Evolutionary conservation across 2,888 invertebrate species (phyloP).

Genomic region (Platycnemis pennipes): DNA sequence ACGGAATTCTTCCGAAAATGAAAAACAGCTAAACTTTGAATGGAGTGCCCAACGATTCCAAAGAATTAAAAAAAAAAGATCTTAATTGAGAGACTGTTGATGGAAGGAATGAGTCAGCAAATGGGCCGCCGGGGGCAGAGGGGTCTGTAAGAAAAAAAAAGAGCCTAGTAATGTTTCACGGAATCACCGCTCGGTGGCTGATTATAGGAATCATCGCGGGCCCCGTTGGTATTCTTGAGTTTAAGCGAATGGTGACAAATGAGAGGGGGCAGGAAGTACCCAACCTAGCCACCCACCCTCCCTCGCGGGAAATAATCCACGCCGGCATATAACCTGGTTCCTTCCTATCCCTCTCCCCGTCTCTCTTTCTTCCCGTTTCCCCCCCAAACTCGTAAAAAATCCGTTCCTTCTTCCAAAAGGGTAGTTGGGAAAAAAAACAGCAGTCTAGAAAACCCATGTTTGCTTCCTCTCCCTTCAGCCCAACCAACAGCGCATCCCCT

Average conservation of each 20-base stretch:
- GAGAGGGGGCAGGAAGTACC: not conserved
- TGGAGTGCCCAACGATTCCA: not conserved
- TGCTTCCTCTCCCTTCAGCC: too few relatives aligned
- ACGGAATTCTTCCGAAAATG: not conserved
- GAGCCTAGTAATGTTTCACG: slow-evolving; percentile 36
- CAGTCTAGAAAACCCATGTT: too few relatives aligned
- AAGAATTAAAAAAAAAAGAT: not conserved
- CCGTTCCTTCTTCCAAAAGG: not conserved
- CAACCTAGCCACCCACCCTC: not conserved
- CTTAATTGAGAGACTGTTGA: slow-evolving; percentile 64
- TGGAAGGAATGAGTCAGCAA: slow-evolving; percentile 56
- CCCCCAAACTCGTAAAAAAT: not conserved
- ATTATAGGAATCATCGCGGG: slow-evolving; percentile 54
- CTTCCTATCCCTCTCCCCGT: not conserved
- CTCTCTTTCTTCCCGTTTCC: not conserved
- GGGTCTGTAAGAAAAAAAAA: not conserved
- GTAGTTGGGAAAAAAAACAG: not conserved
- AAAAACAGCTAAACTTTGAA: not conserved
- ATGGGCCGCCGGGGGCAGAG: not conserved
- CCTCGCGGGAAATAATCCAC: not conserved
- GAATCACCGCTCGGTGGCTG: slow-evolving; percentile 60
- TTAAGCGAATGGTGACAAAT: slow-evolving; percentile 50
- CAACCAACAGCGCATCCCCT: too few relatives aligned
- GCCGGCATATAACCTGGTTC: not conserved
- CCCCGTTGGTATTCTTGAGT: not conserved